Evolutionary conservation across 2,113 vertebrate species (phyloP).

Genomic region (Bubo bubo): DNA sequence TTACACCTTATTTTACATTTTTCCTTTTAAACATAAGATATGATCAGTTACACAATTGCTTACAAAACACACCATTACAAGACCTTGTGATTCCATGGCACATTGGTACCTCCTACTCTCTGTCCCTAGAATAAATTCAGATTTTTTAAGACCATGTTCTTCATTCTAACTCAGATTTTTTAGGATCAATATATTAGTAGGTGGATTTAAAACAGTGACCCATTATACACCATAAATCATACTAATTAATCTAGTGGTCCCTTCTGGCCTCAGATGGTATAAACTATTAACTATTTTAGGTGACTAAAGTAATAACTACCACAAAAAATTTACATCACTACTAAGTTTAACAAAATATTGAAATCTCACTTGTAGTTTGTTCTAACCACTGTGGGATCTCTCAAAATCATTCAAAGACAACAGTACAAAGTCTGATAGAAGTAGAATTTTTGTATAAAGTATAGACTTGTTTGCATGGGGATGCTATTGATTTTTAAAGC

Average conservation of each 20-base stretch:
- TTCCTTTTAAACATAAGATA: not conserved
- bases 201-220: not conserved
- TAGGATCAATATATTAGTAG: not conserved
- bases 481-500: not conserved
- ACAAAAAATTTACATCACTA: not conserved
- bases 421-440: not conserved
- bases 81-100: not conserved
- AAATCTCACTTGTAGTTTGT: not conserved
- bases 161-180: not conserved
- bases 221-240: not conserved
- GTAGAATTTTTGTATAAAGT: not conserved
- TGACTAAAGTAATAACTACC: not conserved
- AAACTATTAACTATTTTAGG: not conserved
- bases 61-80: not conserved
- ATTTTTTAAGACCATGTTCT: not conserved
- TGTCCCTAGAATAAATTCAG: not conserved
- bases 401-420: not conserved
- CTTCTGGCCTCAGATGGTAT: not conserved
- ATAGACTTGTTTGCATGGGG: not conserved
- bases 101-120: not conserved
- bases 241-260: not conserved
- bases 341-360: not conserved
- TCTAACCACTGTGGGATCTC: not conserved
- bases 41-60: accelerated
- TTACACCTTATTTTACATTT: not conserved